Base-by-base conservation (phyloP, 2,797 vertebrate genomes). In the Diplodus puntazzo region DNA sequence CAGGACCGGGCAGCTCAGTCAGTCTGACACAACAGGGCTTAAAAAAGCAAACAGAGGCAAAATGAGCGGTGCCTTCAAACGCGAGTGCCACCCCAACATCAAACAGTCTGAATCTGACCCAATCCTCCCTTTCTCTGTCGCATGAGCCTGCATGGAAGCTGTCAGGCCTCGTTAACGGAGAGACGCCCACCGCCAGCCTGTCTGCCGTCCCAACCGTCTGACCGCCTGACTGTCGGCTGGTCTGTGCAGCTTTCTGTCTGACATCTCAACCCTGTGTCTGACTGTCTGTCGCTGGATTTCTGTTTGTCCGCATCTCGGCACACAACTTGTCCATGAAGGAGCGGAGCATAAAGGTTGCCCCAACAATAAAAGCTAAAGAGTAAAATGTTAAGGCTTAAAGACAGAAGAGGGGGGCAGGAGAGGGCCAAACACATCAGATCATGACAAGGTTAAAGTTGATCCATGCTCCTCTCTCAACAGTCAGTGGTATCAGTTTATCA, bases 101-200 rank as follows among this genome's bases (percentile, higher is more conserved):
- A 92, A 91, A 90, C 87, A 1, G 60, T 82, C 65, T 1, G 52
- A 68, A 55, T 77, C 79, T 75, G 85, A 85, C 83, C 85, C 83
- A 16, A 79, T 87, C 83, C 83, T 88, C 82, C 71, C 80, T 89
- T 80, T 91, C 86, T 77, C 81, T 80, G 57, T 79, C 42, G 68
- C 79, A 84, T 77, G 81, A 89, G 89, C 66, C 78, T 61, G 86
- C 88, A 91, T 82, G 81, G 85, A 92, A 89, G 73, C 89, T 91
- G 89, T 89, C 85, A 88, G 84, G 79, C 86, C 88, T 92, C 72
- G 83, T 92, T 92, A 94, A 82, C 57, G 49, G 75, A 82, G 81
- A 91, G 84, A 86, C 79, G 80, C 80, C 84, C 87, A 93, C 83
- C 76, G 86, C 83, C 87, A 84, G 91, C 84, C 90, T 92, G 90